A percentile compares a stretch with the other conserved stretches of the same genome.
These are phyloP conservation scores for Gasterosteus nipponicus DNA, from an alignment of 2,113 vertebrate genomes.

Conservation along the genomic window DNA sequence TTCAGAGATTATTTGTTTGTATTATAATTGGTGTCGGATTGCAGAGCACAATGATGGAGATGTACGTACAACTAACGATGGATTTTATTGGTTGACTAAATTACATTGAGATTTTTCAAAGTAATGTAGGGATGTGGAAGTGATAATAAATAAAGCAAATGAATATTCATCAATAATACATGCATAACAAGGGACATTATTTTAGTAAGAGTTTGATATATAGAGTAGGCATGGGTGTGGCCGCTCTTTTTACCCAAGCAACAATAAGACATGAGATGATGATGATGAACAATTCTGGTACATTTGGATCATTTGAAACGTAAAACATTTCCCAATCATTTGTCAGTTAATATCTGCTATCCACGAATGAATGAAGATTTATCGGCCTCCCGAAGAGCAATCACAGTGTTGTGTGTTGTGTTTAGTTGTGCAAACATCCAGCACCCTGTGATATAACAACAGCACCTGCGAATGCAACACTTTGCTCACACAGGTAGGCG, in stretches of 20 bases:
- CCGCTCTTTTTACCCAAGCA: background rate
- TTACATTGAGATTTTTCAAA: background rate
- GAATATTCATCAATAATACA: background rate
- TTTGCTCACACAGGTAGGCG: background rate
- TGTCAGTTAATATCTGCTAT: background rate
- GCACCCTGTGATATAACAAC: background rate
- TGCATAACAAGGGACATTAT: background rate
- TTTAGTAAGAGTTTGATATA: background rate
- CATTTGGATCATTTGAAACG: background rate
- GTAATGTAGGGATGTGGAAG: background rate
- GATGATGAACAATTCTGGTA: background rate
- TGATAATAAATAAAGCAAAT: background rate
- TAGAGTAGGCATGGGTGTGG: slow-evolving; percentile 2
- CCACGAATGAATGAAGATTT: background rate
- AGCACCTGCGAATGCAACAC: background rate
- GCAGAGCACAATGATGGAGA: background rate
- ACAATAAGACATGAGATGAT: too few relatives aligned
- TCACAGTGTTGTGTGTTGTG: background rate
- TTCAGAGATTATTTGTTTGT: slow-evolving; percentile 50
- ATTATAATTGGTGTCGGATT: slow-evolving; percentile 25
- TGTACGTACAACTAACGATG: background rate
- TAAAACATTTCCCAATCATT: background rate
- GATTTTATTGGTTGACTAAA: too few relatives aligned
- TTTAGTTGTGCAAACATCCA: background rate
- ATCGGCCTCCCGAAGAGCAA: background rate